Percentiles rank a stretch among this genome's conserved stretches.
phyloP scores from a whole-genome alignment of 2,888 invertebrate genomes.

The Corbicula japonica region DNA sequence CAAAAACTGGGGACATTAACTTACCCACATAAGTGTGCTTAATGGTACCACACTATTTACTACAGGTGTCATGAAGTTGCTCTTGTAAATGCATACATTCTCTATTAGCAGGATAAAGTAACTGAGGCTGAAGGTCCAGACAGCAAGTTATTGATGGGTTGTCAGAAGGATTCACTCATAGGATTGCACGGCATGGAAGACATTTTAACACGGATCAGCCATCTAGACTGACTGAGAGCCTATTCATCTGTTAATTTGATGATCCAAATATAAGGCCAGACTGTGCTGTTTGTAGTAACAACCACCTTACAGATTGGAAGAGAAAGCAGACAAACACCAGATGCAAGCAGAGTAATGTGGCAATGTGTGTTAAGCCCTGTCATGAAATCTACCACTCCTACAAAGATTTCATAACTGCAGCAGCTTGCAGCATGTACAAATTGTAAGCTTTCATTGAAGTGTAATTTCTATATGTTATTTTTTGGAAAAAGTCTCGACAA shows the following conservation, averaged over 20 bases:
- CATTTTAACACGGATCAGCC: slow-evolving; percentile 33
- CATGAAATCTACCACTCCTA: slow-evolving; percentile 49
- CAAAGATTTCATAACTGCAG: slow-evolving; percentile 15
- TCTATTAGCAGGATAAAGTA: slow-evolving; percentile 36
- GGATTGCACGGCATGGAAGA: background rate
- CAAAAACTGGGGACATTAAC: slow-evolving; percentile 27
- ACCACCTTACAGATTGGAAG: slow-evolving; percentile 38
- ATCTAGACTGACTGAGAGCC: slow-evolving; percentile 40
- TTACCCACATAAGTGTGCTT: slow-evolving; percentile 24
- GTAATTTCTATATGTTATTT: background rate
- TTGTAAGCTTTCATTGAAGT: background rate
- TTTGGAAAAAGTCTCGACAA: background rate
- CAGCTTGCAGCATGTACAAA: slow-evolving; percentile 29
- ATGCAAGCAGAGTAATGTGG: slow-evolving; percentile 39
- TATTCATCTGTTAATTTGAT: slow-evolving; percentile 37
- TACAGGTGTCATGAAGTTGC: slow-evolving; percentile 49
- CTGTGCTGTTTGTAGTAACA: slow-evolving; percentile 48
- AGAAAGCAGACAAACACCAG: slow-evolving; percentile 48
- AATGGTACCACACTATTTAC: slow-evolving; percentile 26
- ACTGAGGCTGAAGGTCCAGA: no score
- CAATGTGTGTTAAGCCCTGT: slow-evolving; percentile 52
- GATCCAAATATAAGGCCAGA: slow-evolving; percentile 52
- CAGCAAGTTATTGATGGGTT: slow-evolving; percentile 50
- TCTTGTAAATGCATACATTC: slow-evolving; percentile 58
- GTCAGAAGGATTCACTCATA: slow-evolving; percentile 33